Percentiles rank a stretch among this genome's conserved stretches.
Evolutionary conservation across 2,113 vertebrate genomes (phyloP).

Genomic region (Crypturellus undulatus): DNA sequence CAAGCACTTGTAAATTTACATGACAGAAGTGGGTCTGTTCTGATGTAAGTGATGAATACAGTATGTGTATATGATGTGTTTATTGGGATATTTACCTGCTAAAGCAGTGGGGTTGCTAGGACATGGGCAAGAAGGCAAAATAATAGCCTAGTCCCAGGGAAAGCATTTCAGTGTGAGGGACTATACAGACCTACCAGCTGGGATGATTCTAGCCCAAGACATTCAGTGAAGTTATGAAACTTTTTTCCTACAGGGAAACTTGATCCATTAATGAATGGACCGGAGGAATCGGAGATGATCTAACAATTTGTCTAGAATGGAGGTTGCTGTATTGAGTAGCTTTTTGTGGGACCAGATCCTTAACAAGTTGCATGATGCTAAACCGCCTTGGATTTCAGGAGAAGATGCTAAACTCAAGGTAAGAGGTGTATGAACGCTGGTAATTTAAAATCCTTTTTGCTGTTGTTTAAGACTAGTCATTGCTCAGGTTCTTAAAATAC

Average conservation of each 20-base stretch:
- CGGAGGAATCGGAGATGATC: not conserved
- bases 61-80: not conserved
- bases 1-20: not conserved
- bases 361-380: not conserved
- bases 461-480: not conserved
- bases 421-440: not conserved
- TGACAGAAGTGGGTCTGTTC: not conserved
- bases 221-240: not conserved
- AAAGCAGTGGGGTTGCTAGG: not conserved
- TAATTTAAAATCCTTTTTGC: not conserved
- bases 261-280: not conserved
- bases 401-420: not conserved
- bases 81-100: not conserved
- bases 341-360: not conserved
- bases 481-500: not conserved
- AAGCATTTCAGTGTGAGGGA: not conserved
- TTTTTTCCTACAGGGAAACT: not conserved
- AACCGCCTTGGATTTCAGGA: not conserved
- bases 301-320: not conserved
- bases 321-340: not conserved
- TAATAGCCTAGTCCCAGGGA: not conserved
- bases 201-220: not conserved
- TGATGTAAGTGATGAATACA: not conserved
- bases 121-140: not conserved
- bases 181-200: not conserved